These are phyloP conservation scores for Molorchus minor DNA, from an alignment of 2,888 invertebrate species.

Conservation along the genomic window DNA sequence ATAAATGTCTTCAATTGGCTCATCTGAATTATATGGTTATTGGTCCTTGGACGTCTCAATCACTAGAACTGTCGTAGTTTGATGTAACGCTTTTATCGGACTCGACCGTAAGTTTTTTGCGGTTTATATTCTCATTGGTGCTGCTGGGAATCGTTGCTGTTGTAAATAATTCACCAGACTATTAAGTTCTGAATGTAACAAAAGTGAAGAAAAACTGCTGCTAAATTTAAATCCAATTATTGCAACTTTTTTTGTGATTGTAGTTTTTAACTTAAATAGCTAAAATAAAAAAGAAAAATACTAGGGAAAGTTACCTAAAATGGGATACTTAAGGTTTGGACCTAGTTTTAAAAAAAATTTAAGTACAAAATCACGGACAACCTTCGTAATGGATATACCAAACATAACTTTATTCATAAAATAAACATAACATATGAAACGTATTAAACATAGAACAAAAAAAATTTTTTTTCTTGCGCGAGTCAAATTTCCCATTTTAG, in stretches of 20 bases:
- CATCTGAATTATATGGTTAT: not conserved
- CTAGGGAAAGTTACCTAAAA: conserved; percentile 3
- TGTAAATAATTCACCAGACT: too few species aligned
- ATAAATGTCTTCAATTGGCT: not conserved
- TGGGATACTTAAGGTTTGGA: not conserved
- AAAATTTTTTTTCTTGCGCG: too few species aligned
- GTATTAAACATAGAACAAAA: not conserved
- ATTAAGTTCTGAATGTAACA: too few species aligned
- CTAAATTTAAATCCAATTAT: too few species aligned
- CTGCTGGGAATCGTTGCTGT: not conserved
- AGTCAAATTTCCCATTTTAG: too few species aligned
- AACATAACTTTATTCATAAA: too few species aligned
- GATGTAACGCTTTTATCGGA: not conserved
- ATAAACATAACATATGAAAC: too few species aligned
- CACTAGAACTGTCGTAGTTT: not conserved
- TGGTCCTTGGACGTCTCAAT: conserved; percentile 1
- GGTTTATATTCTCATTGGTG: not conserved
- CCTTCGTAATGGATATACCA: not conserved
- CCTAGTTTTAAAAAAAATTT: not conserved
- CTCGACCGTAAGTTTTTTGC: not conserved
- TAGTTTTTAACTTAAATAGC: too few species aligned
- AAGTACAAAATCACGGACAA: not conserved
- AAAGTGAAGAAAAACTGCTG: too few species aligned
- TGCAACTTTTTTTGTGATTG: too few species aligned
- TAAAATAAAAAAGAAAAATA: too few species aligned